Percentiles rank a stretch among this genome's conserved stretches.
These are phyloP conservation scores for Agrilus biguttatus DNA, from an alignment of 2,888 invertebrate genomes.

Conservation along the genomic window DNA sequence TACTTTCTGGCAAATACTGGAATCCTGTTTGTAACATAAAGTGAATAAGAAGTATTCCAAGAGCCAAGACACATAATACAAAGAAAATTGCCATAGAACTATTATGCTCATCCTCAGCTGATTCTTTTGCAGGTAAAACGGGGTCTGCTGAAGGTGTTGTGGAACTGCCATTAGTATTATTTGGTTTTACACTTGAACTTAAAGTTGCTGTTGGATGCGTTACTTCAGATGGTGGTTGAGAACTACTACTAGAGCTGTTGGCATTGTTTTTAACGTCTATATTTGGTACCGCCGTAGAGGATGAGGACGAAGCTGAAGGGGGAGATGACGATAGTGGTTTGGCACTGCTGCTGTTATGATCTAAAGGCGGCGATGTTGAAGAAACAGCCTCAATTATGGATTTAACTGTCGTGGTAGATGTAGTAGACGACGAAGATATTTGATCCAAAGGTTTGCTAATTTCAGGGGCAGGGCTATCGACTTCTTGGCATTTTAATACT, in stretches of 20 bases:
- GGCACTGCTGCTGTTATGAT: not conserved
- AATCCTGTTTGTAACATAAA: conserved; percentile 89
- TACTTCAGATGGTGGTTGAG: conserved; percentile 1
- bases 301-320: too few relatives aligned
- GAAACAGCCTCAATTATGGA: not conserved
- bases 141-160: conserved; percentile 54
- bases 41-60: conserved; percentile 90
- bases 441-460: too few relatives aligned
- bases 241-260: conserved; percentile 1
- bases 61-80: conserved; percentile 84
- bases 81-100: conserved; percentile 97
- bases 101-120: conserved; percentile 91
- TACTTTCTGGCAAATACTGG: conserved; percentile 93
- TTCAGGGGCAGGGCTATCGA: too few relatives aligned
- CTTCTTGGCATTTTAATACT: too few relatives aligned
- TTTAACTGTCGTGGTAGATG: conserved; percentile 2
- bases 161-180: conserved; percentile 26
- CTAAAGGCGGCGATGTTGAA: conserved; percentile 1
- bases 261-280: not conserved
- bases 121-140: conserved; percentile 74
- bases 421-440: not conserved
- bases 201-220: conserved; percentile 1
- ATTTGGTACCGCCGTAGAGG: not conserved
- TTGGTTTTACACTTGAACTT: not conserved
- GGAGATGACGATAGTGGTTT: not conserved